phyloP scores from a whole-genome alignment of 2,797 vertebrate genomes.

The Simalia tracyae region DNA sequence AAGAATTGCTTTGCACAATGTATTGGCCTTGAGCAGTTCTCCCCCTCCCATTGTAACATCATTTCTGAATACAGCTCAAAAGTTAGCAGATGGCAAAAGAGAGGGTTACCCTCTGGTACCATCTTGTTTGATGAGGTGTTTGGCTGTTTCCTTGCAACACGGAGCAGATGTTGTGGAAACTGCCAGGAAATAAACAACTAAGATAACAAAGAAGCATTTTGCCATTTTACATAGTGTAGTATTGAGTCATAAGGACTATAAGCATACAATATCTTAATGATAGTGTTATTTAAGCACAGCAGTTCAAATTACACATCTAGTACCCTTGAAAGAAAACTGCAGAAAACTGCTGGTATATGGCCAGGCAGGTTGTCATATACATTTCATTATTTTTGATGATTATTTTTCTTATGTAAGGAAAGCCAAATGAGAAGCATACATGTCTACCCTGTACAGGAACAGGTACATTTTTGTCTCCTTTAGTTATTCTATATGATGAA shows the following conservation, averaged over 20 bases:
- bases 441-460: neutral
- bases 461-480: neutral
- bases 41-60: conserved; percentile 9
- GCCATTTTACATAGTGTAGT: neutral
- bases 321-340: neutral
- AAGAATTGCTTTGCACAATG: neutral
- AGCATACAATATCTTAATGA: neutral
- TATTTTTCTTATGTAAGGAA: neutral
- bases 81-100: conserved; percentile 46
- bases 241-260: conserved; percentile 9
- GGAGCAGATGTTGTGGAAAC: conserved; percentile 38
- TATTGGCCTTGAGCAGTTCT: conserved; percentile 14
- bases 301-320: neutral
- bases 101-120: conserved; percentile 6
- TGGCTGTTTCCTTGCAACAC: neutral
- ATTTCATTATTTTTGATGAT: neutral
- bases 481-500: neutral
- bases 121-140: neutral
- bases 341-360: neutral
- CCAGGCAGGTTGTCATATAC: neutral
- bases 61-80: conserved; percentile 25
- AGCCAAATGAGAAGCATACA: neutral
- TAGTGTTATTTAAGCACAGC: neutral
- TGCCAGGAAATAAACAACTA: conserved; percentile 37
- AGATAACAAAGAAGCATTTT: conserved; percentile 9